Percentiles rank a stretch among this genome's conserved stretches.
Conservation (phyloP, 2,113 vertebrate genomes). For the Burhinus oedicnemus region DNA sequence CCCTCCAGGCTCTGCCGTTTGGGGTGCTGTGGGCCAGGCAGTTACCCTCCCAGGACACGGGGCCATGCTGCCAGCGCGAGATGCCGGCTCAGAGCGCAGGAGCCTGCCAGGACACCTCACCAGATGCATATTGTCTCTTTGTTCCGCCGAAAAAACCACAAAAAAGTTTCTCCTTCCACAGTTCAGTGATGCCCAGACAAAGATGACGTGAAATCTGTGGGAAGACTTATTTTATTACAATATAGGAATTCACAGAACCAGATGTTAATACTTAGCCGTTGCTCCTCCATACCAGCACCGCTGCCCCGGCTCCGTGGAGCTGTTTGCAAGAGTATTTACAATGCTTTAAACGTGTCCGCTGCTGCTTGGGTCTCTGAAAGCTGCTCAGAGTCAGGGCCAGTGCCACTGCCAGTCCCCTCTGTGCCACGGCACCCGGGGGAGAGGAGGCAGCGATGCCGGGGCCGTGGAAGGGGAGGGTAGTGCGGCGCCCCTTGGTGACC, state of each 20-base stretch:
- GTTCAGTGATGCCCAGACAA: slow-evolving; percentile 50
- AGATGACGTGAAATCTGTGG: slow-evolving; percentile 58
- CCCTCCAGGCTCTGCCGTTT: background rate
- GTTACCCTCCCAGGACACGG: fast-evolving
- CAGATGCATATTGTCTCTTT: slow-evolving; percentile 43
- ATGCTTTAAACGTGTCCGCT: fast-evolving
- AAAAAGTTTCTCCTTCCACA: slow-evolving; percentile 34
- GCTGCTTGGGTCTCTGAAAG: background rate
- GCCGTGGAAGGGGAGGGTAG: background rate
- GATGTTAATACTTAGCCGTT: slow-evolving; percentile 29
- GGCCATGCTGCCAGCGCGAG: background rate
- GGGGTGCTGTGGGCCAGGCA: background rate
- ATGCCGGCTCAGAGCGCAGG: background rate
- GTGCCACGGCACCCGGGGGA: fast-evolving
- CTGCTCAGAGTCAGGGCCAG: fast-evolving
- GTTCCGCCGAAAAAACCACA: slow-evolving; percentile 59
- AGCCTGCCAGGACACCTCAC: slow-evolving; percentile 62
- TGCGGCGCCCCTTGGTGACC: fast-evolving
- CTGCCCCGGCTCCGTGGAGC: background rate
- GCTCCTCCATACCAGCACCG: background rate
- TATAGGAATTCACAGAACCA: slow-evolving; percentile 56
- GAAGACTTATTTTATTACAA: slow-evolving; percentile 56
- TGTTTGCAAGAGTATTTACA: background rate
- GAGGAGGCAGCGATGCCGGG: fast-evolving
- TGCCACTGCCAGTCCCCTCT: background rate